phyloP scores from a whole-genome alignment of 2,888 invertebrate genomes.

The Eupithecia subfuscata region DNA sequence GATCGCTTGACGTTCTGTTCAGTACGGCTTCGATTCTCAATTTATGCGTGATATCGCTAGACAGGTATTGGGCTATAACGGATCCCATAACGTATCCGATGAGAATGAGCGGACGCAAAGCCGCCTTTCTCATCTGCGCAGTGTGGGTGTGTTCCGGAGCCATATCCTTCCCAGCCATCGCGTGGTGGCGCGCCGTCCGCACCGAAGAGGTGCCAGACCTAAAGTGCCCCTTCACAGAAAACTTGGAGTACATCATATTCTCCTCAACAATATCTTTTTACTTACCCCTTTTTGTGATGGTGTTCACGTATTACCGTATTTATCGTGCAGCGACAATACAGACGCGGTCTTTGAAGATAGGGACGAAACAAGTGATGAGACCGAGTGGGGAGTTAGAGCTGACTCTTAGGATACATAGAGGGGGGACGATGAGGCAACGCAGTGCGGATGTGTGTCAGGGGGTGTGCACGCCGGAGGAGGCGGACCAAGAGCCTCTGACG shows the following conservation, averaged over 20 bases:
- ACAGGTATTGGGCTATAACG: constrained; percentile 99
- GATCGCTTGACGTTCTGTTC: constrained; percentile 97
- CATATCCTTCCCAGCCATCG: constrained; percentile 99
- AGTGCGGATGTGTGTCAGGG: constrained; percentile 77
- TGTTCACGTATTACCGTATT: constrained; percentile 98
- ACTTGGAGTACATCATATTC: constrained; percentile 97
- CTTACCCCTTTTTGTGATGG: constrained; percentile 97
- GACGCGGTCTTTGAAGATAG: constrained; percentile 94
- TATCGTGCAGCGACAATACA: constrained; percentile 97
- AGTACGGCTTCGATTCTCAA: constrained; percentile 99
- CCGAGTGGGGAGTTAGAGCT: constrained; percentile 93
- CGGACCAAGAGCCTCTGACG: constrained; percentile 88
- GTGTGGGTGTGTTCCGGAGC: constrained; percentile 99
- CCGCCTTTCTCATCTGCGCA: constrained; percentile 93
- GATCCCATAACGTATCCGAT: constrained; percentile 99
- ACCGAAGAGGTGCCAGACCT: constrained; percentile 91
- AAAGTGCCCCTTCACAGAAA: constrained; percentile 98
- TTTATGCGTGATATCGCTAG: constrained; percentile 97
- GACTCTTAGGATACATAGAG: constrained; percentile 96
- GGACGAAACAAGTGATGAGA: constrained; percentile 94
- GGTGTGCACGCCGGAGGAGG: constrained; percentile 87
- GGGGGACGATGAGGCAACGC: constrained; percentile 89
- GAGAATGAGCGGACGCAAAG: constrained; percentile 94
- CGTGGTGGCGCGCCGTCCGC: constrained; percentile 96
- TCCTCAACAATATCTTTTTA: constrained; percentile 99